phyloP scores from a whole-genome alignment of 2,797 vertebrate species.

The Megaceryle alcyon region DNA sequence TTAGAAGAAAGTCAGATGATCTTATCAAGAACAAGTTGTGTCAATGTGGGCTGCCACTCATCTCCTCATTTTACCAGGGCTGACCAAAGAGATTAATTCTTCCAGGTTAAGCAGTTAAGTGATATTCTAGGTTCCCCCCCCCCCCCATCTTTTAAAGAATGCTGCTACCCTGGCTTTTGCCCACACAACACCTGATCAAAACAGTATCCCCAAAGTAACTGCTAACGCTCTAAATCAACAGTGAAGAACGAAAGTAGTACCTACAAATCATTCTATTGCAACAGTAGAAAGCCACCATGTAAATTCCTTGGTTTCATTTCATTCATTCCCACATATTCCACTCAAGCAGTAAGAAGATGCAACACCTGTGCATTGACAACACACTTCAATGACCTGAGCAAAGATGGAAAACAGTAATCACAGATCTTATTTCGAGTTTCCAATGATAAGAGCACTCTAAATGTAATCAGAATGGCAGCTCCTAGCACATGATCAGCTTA shows the following conservation, averaged over 20 bases:
- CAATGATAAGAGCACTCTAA: background rate
- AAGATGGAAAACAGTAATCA: background rate
- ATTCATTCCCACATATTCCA: rapidly evolving
- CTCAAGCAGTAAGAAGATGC: background rate
- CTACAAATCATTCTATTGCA: background rate
- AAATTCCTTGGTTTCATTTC: background rate
- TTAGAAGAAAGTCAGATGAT: background rate
- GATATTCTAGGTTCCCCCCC: background rate
- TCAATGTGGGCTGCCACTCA: background rate
- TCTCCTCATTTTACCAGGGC: background rate
- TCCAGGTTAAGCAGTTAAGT: background rate
- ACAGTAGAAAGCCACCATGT: background rate
- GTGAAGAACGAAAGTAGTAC: background rate
- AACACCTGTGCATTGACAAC: background rate
- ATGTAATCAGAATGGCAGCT: background rate
- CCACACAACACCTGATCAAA: background rate
- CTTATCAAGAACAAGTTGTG: background rate
- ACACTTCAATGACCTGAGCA: background rate
- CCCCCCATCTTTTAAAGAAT: background rate
- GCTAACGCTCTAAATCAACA: background rate
- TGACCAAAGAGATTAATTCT: background rate
- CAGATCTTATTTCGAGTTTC: background rate
- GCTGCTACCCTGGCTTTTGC: background rate
- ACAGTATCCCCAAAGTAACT: background rate
- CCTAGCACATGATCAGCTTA: background rate